Evolutionary conservation across 2,888 invertebrate species (phyloP), one percentile per base, ranked within the genome.

Genomic region (Oegoconia quadripuncta): DNA sequence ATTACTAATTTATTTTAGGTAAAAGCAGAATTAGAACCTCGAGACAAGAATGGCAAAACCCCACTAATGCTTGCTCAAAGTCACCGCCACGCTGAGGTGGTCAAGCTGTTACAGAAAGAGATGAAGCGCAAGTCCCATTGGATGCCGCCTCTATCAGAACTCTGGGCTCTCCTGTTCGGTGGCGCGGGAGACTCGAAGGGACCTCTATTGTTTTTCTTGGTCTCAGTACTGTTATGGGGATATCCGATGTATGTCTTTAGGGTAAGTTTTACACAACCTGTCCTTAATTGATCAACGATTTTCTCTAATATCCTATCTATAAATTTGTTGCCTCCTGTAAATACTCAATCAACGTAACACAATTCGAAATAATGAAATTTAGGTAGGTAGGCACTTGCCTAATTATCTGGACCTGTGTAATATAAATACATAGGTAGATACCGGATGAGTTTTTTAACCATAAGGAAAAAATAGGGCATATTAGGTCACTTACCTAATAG

Each of bases 181-280:
- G 95, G 95, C 34, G 95, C 96, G 8, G 97, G 96, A 0, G 95
- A 97, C 64, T 95, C 95, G 0, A 97, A 97, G 76, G 94, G 95
- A 11, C 96, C 97, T 0, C 74, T 97, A 13, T 77, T 97, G 17
- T 91, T 97, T 63, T 96, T 97, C 67, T 88, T 97, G 60, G 90
- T 94, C 42, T 96, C 95, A 1, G 94, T 97, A 7, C 80, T 97
- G 3, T 79, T 96, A 15, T 97, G 97, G 97, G 97, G 95, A 6
- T 97, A 97, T 74, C 97, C 97, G 0, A 96, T 97, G 95, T 97
- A 97, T 66, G 89, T 97, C 59, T 91, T 97, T 45, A 90, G 94
- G 81, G 94, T 93, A 77, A 86, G 87, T 17, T n/a, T n/a, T n/a
- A n/a, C n/a, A n/a, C n/a, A n/a, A n/a, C n/a, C n/a, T n/a, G n/a